Percentiles rank a stretch among this genome's conserved stretches.
Evolutionary conservation across 2,797 vertebrate species (phyloP).

Genomic region (Chlorospingus flavigularis): DNA sequence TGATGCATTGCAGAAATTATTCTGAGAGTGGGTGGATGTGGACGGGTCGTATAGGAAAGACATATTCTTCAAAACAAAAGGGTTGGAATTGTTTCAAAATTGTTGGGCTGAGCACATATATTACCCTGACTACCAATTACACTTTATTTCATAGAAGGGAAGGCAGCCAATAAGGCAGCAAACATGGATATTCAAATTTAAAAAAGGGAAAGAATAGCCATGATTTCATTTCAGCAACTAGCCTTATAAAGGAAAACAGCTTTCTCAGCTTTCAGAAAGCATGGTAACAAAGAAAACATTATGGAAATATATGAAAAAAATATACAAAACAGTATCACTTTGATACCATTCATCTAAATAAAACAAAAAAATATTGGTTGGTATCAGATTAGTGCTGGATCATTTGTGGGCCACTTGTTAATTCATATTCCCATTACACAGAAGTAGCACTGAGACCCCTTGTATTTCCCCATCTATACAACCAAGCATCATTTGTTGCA

Average conservation of each 20-base stretch:
- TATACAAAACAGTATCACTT: neutral
- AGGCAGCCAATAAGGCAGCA: neutral
- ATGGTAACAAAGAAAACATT: neutral
- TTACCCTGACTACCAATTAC: neutral
- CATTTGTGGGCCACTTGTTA: neutral
- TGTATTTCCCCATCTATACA: neutral
- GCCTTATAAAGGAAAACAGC: neutral
- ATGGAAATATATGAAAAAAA: neutral
- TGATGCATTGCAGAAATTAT: neutral
- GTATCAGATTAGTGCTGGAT: neutral
- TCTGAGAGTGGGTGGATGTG: neutral
- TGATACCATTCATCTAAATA: neutral
- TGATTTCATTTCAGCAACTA: neutral
- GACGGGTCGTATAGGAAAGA: neutral
- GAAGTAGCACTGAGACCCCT: neutral
- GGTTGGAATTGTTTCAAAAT: neutral
- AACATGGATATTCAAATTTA: neutral
- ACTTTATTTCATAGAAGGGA: neutral
- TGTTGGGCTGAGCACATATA: neutral
- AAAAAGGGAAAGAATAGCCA: neutral
- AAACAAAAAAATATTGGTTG: neutral
- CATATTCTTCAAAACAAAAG: neutral
- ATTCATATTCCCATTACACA: neutral
- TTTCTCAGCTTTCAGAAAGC: neutral
- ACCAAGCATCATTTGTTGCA: neutral